Evolutionary conservation across 2,888 invertebrate genomes (phyloP).

Genomic region (Chymomyza fuscimana): DNA sequence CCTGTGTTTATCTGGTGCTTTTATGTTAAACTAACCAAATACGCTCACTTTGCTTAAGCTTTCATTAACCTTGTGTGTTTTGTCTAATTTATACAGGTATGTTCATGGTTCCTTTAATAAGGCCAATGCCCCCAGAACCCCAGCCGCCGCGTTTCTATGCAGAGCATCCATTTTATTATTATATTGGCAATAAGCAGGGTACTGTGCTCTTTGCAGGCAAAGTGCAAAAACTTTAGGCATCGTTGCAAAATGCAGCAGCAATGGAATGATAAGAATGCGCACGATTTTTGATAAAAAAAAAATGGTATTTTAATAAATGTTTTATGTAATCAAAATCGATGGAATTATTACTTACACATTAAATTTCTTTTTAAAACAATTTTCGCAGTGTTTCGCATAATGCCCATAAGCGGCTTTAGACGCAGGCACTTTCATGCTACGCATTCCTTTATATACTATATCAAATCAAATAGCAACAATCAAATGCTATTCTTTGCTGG

Average conservation of each 20-base stretch:
- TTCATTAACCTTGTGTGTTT: constrained; percentile 15
- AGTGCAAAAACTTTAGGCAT: constrained; percentile 22
- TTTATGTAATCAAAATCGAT: background rate
- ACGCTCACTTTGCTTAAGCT: constrained; percentile 14
- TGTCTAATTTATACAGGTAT: constrained; percentile 37
- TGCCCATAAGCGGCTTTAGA: constrained; percentile 45
- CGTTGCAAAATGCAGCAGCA: background rate
- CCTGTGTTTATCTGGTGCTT: background rate
- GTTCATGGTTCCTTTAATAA: constrained; percentile 31
- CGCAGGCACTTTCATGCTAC: constrained; percentile 49
- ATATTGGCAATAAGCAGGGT: constrained; percentile 37
- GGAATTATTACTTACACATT: background rate
- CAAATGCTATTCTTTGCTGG: constrained; percentile 51
- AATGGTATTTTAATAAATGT: constrained; percentile 10
- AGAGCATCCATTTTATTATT: constrained; percentile 56
- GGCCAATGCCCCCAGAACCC: constrained; percentile 36
- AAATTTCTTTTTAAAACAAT: background rate
- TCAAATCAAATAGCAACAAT: constrained; percentile 37
- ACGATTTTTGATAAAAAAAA: background rate
- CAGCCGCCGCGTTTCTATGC: constrained; percentile 48
- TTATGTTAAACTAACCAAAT: constrained; percentile 12
- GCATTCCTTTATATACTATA: constrained; percentile 54
- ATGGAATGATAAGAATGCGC: constrained; percentile 29
- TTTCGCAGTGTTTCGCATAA: constrained; percentile 52
- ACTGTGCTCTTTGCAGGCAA: constrained; percentile 51